Percentiles rank a stretch among this genome's conserved stretches.
Evolutionary conservation across 2,113 vertebrate species (phyloP).

Genomic region (Budorcas taxicolor): DNA sequence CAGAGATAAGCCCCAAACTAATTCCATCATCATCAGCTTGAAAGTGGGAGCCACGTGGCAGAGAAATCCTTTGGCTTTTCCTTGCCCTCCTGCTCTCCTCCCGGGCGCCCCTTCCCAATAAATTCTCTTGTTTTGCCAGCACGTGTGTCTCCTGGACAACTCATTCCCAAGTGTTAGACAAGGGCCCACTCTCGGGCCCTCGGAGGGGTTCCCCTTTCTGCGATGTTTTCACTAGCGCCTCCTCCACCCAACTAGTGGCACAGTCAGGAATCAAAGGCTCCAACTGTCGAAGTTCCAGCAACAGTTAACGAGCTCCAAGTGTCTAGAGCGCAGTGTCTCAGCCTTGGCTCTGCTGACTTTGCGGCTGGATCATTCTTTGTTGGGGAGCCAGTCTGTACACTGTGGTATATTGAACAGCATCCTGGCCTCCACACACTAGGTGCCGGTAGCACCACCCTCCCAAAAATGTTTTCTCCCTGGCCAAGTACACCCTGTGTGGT

Average conservation of each 20-base stretch:
- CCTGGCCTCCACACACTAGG: background rate
- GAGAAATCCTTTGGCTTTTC: background rate
- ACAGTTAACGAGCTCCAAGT: background rate
- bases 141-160: background rate
- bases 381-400: background rate
- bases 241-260: background rate
- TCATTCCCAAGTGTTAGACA: background rate
- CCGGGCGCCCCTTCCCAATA: background rate
- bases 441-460: no score
- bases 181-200: background rate
- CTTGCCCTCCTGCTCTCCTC: background rate
- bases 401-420: accelerated
- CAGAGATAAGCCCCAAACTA: background rate
- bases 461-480: background rate
- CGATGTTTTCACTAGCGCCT: background rate
- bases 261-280: background rate
- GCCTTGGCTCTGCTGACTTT: background rate
- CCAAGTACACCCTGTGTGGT: no score
- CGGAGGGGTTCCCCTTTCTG: background rate
- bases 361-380: background rate
- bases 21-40: background rate
- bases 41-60: background rate
- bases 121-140: background rate
- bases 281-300: background rate
- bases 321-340: background rate